phyloP scores from a whole-genome alignment of 1,140 invertebrate species.

The Camponotus floridanus region DNA sequence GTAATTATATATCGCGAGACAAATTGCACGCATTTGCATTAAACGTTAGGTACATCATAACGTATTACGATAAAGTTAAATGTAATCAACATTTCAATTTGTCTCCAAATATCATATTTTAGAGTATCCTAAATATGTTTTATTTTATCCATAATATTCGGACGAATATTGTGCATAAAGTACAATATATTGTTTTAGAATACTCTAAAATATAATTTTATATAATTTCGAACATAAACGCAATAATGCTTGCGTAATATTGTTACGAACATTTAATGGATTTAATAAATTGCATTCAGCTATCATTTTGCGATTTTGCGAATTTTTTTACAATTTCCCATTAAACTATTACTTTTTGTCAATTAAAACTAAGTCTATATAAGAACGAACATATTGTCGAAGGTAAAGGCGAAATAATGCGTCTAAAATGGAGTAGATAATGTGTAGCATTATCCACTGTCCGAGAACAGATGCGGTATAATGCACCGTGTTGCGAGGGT shows the following conservation, averaged over 20 bases:
- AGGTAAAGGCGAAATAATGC: neutral
- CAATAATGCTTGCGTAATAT: neutral
- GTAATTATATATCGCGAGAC: constrained; percentile 41
- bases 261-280: neutral
- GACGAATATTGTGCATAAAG: too few species aligned
- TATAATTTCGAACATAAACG: neutral
- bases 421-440: constrained; percentile 51
- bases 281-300: neutral
- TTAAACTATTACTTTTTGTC: neutral
- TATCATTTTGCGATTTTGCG: neutral
- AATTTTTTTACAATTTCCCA: neutral
- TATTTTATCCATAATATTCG: neutral
- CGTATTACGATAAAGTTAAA: neutral
- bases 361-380: neutral
- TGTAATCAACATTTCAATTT: neutral
- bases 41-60: constrained; percentile 26
- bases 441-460: neutral
- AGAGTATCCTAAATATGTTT: neutral
- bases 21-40: constrained; percentile 32
- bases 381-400: neutral
- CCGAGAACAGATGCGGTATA: constrained; percentile 43
- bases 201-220: too few species aligned
- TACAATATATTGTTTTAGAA: too few species aligned
- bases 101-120: neutral
- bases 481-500: constrained; percentile 36